Evolutionary conservation across 2,113 vertebrate genomes (phyloP).

Genomic region (Sula dactylatra): DNA sequence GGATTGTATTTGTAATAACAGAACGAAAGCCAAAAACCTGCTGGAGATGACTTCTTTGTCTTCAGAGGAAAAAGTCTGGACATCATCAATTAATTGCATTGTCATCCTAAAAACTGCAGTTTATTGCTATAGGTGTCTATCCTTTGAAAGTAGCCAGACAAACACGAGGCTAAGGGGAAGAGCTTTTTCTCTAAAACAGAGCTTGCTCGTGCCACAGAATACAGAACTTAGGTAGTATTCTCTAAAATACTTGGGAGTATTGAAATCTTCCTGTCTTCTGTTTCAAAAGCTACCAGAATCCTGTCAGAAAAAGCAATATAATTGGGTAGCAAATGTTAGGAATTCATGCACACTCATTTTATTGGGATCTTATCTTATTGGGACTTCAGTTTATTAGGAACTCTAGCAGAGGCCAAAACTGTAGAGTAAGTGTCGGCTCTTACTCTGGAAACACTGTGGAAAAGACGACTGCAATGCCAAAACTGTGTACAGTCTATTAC

Average conservation of each 20-base stretch:
- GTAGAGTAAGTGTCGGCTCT: background rate
- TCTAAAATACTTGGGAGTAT: background rate
- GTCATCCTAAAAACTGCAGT: background rate
- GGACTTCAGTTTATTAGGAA: background rate
- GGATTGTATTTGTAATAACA: background rate
- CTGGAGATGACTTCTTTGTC: background rate
- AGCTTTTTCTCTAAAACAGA: background rate
- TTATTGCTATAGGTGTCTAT: background rate
- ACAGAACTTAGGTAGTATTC: background rate
- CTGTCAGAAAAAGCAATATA: background rate
- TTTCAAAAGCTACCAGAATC: background rate
- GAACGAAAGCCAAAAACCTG: background rate
- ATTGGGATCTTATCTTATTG: too few relatives aligned
- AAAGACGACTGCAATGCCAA: background rate
- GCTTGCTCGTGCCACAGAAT: background rate
- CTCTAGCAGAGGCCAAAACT: background rate
- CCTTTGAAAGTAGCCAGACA: background rate
- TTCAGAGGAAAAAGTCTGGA: background rate
- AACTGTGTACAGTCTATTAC: background rate
- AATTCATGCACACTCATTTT: background rate
- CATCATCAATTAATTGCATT: background rate
- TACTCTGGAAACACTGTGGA: background rate
- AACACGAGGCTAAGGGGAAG: background rate
- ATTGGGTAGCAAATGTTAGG: background rate
- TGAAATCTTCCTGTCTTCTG: background rate